These are phyloP conservation scores for Lasioglossum vierecki DNA, from an alignment of 2,888 invertebrate species.

Conservation along the genomic window DNA sequence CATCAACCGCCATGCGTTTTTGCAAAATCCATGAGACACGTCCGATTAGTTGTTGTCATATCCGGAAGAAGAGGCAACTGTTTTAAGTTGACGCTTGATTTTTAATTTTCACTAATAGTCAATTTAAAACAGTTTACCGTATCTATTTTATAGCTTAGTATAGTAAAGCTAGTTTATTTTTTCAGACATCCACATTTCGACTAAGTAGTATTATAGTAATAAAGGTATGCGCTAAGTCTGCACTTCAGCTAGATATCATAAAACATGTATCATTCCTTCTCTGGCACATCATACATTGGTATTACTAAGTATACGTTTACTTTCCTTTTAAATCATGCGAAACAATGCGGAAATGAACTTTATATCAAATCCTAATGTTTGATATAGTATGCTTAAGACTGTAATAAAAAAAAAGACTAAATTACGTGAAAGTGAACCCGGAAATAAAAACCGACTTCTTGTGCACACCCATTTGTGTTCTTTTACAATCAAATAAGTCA, in stretches of 20 bases:
- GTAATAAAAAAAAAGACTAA: conserved; percentile 76
- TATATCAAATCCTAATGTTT: conserved; percentile 79
- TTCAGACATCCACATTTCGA: conserved; percentile 84
- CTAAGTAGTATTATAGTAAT: conserved; percentile 84
- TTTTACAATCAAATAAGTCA: conserved; percentile 71
- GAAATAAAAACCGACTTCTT: conserved; percentile 74
- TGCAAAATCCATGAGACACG: conserved; percentile 82
- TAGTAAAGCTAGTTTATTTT: conserved; percentile 84
- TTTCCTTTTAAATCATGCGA: conserved; percentile 79
- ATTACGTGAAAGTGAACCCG: conserved; percentile 73
- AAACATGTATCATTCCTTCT: conserved; percentile 83
- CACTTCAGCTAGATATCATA: conserved; percentile 84
- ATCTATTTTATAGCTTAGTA: conserved; percentile 83
- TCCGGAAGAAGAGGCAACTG: conserved; percentile 82
- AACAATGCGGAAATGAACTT: conserved; percentile 80
- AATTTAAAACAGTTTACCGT: conserved; percentile 78
- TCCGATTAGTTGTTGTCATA: conserved; percentile 84
- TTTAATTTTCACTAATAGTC: conserved; percentile 63
- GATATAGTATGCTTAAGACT: conserved; percentile 79
- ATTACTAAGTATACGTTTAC: conserved; percentile 83
- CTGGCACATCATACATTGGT: conserved; percentile 84
- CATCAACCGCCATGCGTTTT: conserved; percentile 80
- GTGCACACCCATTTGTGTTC: conserved; percentile 72
- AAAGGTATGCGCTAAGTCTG: conserved; percentile 84
- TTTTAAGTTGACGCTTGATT: conserved; percentile 74